A percentile compares a stretch with the other conserved stretches of the same genome.
Conservation (phyloP, 2,797 vertebrate species). For the Glyptemys insculpta region DNA sequence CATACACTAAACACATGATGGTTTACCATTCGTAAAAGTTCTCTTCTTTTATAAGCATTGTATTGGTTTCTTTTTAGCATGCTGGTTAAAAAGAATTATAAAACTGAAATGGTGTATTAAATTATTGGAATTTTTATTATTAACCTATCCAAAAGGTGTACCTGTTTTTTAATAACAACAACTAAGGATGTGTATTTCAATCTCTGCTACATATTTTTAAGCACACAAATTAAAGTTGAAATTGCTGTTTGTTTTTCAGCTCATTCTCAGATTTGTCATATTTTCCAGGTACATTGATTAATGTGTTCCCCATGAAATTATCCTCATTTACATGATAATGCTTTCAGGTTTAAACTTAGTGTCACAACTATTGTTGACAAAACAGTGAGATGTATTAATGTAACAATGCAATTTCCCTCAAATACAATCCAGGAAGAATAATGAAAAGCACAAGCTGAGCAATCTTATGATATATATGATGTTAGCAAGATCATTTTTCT, state of each 20-base stretch:
- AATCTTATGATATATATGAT: slow-evolving; percentile 50
- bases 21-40: neutral
- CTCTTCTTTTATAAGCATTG: neutral
- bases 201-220: neutral
- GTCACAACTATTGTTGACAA: neutral
- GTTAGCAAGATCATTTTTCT: slow-evolving; percentile 46
- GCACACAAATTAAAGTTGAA: neutral
- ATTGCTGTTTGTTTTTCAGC: neutral
- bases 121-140: neutral
- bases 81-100: neutral
- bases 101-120: neutral
- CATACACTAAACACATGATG: neutral
- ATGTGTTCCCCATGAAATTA: slow-evolving; percentile 43
- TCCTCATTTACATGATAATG: neutral
- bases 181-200: neutral
- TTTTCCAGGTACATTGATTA: slow-evolving; percentile 14
- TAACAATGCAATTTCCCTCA: neutral
- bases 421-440: slow-evolving; percentile 10
- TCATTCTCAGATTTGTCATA: neutral
- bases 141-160: neutral
- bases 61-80: neutral
- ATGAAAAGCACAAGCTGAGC: slow-evolving; percentile 44
- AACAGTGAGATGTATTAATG: slow-evolving; percentile 39
- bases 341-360: slow-evolving; percentile 13
- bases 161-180: neutral